A percentile compares a stretch with the other conserved stretches of the same genome.
Conservation (phyloP, 1,140 invertebrate genomes). For the Andricus grossulariae region DNA sequence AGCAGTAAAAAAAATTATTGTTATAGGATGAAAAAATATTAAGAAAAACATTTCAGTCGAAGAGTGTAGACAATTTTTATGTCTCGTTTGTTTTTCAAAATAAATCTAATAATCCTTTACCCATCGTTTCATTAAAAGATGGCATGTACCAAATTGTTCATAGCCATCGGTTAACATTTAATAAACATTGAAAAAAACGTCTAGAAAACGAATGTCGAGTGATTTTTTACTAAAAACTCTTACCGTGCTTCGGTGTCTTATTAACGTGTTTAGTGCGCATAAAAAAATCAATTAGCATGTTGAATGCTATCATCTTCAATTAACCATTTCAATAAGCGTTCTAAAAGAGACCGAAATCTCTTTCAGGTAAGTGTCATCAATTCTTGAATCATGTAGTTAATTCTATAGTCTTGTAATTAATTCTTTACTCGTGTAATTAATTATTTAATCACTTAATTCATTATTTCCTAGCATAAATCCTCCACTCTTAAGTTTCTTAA, state of each 20-base stretch:
- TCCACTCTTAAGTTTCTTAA: not conserved
- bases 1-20: no score
- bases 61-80: not conserved
- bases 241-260: not conserved
- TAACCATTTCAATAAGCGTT: conserved; percentile 34
- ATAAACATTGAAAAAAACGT: no score
- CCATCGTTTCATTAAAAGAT: no score
- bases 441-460: not conserved
- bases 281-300: conserved; percentile 47
- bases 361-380: conserved; percentile 5
- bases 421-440: not conserved
- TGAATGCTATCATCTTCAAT: conserved; percentile 45
- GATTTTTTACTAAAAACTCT: not conserved
- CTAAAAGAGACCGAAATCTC: not conserved
- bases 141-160: no score
- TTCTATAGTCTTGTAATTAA: not conserved
- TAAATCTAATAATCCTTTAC: not conserved
- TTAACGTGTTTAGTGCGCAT: conserved; percentile 42
- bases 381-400: not conserved
- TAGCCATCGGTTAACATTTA: no score
- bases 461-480: not conserved
- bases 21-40: no score
- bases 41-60: no score
- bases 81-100: conserved; percentile 20
- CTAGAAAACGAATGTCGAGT: no score